These are phyloP conservation scores for Nesidiocoris tenuis DNA, from an alignment of 2,888 invertebrate genomes.

Conservation along the genomic window DNA sequence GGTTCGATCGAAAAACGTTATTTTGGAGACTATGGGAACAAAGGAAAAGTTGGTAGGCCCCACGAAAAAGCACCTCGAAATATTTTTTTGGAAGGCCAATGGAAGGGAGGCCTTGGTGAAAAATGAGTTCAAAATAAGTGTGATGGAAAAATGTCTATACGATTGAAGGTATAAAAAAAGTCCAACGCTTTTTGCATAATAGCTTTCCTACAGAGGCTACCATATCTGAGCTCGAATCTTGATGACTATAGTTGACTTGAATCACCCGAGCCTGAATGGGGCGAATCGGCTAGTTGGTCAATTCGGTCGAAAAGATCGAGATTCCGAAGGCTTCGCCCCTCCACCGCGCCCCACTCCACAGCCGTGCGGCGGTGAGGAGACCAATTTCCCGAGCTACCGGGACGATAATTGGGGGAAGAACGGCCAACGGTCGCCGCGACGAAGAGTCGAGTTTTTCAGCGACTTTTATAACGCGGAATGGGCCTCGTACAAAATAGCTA, in stretches of 20 bases:
- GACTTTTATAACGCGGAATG: constrained; percentile 20
- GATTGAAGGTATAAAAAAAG: no score
- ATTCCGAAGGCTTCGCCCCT: neutral
- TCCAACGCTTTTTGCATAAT: no score
- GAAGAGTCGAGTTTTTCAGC: constrained; percentile 16
- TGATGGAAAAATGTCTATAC: no score
- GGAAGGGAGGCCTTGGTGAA: no score
- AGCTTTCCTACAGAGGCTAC: no score
- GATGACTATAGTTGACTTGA: neutral
- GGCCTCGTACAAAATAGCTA: constrained; percentile 29
- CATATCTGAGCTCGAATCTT: no score
- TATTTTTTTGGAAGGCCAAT: no score
- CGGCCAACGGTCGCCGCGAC: neutral
- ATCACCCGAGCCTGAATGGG: neutral
- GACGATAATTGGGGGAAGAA: constrained; percentile 1
- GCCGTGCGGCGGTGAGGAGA: neutral
- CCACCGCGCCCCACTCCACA: neutral
- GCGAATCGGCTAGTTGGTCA: neutral
- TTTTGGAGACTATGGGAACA: no score
- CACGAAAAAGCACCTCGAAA: no score
- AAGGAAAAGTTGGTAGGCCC: no score
- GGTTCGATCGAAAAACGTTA: no score
- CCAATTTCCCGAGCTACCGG: constrained; percentile 18
- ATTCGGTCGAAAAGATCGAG: neutral
- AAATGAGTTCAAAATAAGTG: no score